Evolutionary conservation across 2,888 invertebrate genomes (phyloP).

Genomic region (Aproaerema taeniolella): DNA sequence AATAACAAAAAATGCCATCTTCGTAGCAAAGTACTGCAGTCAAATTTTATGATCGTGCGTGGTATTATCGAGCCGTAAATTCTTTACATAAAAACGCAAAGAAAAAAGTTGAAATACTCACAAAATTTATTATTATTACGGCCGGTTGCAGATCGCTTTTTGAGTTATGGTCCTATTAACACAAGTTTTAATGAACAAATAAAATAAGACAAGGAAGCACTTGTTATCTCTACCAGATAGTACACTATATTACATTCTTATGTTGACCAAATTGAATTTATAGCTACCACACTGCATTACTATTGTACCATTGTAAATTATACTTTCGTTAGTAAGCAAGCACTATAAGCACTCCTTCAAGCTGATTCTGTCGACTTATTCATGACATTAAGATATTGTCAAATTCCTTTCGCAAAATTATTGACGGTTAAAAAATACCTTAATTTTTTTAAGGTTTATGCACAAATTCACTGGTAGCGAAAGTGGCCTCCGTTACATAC

Average conservation of each 20-base stretch:
- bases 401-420: no score
- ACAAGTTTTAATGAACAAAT: conserved; percentile 20
- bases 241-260: conserved; percentile 25
- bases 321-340: no score
- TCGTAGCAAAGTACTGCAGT: neutral
- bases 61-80: neutral
- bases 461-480: no score
- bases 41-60: neutral
- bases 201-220: conserved; percentile 18
- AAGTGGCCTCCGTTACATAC: conserved; percentile 56
- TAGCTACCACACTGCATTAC: no score
- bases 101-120: conserved; percentile 6
- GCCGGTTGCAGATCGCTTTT: conserved; percentile 13
- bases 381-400: no score
- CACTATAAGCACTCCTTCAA: no score
- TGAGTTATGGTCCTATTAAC: conserved; percentile 17
- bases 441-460: no score
- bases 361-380: no score
- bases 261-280: conserved; percentile 22
- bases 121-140: conserved; percentile 16
- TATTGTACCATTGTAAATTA: no score
- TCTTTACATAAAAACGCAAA: neutral
- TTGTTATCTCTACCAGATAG: conserved; percentile 19
- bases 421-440: no score
- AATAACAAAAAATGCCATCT: no score